A percentile compares a stretch with the other conserved stretches of the same genome.
Evolutionary conservation across 2,113 vertebrate genomes (phyloP).

Genomic region (Orcinus orca): DNA sequence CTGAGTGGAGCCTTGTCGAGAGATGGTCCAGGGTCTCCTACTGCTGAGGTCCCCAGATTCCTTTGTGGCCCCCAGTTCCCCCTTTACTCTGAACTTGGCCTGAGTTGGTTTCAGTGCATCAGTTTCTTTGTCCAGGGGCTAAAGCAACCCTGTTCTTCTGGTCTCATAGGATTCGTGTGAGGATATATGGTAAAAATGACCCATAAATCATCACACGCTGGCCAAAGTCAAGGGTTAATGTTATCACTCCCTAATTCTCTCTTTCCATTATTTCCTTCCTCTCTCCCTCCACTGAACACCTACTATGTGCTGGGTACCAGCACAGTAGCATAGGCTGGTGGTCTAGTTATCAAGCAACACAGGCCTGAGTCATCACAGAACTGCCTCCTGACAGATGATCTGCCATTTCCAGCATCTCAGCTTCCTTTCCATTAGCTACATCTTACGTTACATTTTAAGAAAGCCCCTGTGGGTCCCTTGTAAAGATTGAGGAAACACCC

Average conservation of each 20-base stretch:
- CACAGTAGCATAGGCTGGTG: background rate
- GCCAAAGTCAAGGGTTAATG: background rate
- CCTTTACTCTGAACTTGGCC: background rate
- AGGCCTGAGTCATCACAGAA: constrained; percentile 8
- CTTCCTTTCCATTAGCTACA: constrained; percentile 49
- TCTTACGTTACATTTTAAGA: constrained; percentile 53
- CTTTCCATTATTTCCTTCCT: background rate
- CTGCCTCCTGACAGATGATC: constrained; percentile 37
- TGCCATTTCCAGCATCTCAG: background rate
- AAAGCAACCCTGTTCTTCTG: background rate
- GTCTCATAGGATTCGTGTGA: background rate
- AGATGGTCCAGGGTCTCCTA: background rate
- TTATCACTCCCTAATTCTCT: background rate
- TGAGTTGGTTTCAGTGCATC: background rate
- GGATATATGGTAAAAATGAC: background rate
- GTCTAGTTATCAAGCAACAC: background rate
- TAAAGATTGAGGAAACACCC: constrained; percentile 52
- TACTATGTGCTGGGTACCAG: background rate
- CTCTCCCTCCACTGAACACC: background rate
- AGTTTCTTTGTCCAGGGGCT: background rate
- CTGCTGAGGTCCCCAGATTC: background rate
- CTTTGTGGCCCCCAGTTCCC: background rate
- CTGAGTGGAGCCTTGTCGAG: background rate
- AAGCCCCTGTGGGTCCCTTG: constrained; percentile 57
- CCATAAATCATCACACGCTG: background rate